phyloP scores from a whole-genome alignment of 2,888 invertebrate genomes.

The Erebia ligea region DNA sequence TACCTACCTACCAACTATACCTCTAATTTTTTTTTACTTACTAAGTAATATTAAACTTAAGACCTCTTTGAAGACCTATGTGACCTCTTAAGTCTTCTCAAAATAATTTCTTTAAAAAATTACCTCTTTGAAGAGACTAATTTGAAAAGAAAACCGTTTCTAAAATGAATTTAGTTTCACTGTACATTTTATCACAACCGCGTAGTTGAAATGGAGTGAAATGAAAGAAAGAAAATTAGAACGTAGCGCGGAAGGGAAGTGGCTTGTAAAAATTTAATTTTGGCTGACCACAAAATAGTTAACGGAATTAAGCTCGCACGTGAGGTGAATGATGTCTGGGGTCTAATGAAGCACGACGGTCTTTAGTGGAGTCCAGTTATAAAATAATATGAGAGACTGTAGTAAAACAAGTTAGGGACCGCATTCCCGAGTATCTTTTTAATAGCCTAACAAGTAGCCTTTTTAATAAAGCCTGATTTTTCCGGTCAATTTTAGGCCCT shows the following conservation, averaged over 20 bases:
- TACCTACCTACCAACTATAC: too few species aligned
- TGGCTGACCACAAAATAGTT: constrained; percentile 22
- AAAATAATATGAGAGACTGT: constrained; percentile 10
- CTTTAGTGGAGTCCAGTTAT: constrained; percentile 12
- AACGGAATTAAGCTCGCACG: constrained; percentile 24
- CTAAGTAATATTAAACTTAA: not conserved
- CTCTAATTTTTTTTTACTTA: too few species aligned
- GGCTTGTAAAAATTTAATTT: constrained; percentile 24
- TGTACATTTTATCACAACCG: constrained; percentile 12
- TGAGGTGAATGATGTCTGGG: constrained; percentile 14
- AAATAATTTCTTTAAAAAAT: too few species aligned
- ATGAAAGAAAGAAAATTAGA: constrained; percentile 20
- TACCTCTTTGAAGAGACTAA: not conserved
- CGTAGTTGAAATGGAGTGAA: constrained; percentile 19
- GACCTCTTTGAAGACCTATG: not conserved
- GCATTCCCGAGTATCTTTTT: too few species aligned
- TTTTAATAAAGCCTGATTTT: too few species aligned
- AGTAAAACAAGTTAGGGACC: not conserved
- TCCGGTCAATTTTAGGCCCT: too few species aligned
- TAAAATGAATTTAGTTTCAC: constrained; percentile 9
- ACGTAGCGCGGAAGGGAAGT: constrained; percentile 4
- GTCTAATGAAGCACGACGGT: constrained; percentile 20
- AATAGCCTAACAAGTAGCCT: too few species aligned
- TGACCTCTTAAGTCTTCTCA: too few species aligned
- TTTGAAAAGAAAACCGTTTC: not conserved